Percentiles rank a stretch among this genome's conserved stretches.
Evolutionary conservation across 2,797 vertebrate genomes (phyloP).

Genomic region (Podarcis siculus): DNA sequence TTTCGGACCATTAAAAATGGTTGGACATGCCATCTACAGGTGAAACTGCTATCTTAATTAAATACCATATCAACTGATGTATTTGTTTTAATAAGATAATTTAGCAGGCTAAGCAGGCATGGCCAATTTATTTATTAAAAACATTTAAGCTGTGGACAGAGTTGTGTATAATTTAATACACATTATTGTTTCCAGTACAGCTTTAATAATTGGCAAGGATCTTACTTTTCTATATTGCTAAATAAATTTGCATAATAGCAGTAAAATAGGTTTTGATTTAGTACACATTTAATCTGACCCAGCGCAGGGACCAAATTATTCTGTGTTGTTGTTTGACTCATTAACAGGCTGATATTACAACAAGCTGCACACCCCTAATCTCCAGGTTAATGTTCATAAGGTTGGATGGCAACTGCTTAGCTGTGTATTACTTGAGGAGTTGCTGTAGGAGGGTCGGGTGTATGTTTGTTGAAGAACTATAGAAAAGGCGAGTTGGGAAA

Average conservation of each 20-base stretch:
- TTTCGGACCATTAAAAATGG: no score
- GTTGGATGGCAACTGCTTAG: background rate
- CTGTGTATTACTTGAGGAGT: background rate
- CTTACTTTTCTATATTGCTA: background rate
- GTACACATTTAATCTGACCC: background rate
- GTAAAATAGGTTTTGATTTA: background rate
- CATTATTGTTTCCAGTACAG: background rate
- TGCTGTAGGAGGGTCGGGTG: background rate
- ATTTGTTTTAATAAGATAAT: background rate
- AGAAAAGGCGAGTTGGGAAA: background rate
- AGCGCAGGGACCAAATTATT: background rate
- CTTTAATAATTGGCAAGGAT: background rate
- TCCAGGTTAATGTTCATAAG: background rate
- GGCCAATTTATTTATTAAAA: background rate
- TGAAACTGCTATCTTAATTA: background rate
- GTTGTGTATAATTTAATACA: background rate
- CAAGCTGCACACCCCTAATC: no score
- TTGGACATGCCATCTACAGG: background rate
- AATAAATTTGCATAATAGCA: background rate
- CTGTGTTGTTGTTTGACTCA: background rate
- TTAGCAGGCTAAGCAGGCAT: background rate
- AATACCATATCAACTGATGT: background rate
- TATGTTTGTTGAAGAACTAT: background rate
- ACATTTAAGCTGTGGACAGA: background rate
- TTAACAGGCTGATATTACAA: background rate